phyloP scores from a whole-genome alignment of 2,888 invertebrate species.

The Nowickia ferox region DNA sequence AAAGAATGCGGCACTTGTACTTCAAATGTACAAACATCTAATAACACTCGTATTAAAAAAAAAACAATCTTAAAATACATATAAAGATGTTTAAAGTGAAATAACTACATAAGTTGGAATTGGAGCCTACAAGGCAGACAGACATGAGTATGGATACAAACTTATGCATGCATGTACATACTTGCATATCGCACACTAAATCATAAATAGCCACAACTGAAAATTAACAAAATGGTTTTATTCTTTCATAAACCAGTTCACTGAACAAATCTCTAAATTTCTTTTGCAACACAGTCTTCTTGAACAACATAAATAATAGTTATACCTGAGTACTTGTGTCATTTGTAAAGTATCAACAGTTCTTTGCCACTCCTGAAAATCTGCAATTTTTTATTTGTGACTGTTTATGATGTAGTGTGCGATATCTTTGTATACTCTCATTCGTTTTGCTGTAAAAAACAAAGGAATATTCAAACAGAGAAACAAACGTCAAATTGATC shows the following conservation, averaged over 20 bases:
- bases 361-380: no score
- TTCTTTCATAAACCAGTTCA: no score
- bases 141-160: not conserved
- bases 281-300: no score
- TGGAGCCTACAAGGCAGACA: slow-evolving; percentile 9
- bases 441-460: slow-evolving; percentile 30
- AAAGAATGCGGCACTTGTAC: slow-evolving; percentile 78
- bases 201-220: no score
- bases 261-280: no score
- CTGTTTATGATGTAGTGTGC: no score
- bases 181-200: not conserved
- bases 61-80: not conserved
- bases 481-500: slow-evolving; percentile 2
- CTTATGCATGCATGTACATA: not conserved
- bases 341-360: no score
- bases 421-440: slow-evolving; percentile 1
- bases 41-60: not conserved
- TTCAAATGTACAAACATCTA: slow-evolving; percentile 38
- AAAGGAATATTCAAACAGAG: not conserved
- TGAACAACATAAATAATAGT: no score
- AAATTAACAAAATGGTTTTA: no score
- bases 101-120: slow-evolving; percentile 37
- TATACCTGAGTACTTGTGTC: no score
- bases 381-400: no score
- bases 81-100: slow-evolving; percentile 36